Evolutionary conservation across 2,113 vertebrate genomes (phyloP).

Genomic region (Bos javanicus): DNA sequence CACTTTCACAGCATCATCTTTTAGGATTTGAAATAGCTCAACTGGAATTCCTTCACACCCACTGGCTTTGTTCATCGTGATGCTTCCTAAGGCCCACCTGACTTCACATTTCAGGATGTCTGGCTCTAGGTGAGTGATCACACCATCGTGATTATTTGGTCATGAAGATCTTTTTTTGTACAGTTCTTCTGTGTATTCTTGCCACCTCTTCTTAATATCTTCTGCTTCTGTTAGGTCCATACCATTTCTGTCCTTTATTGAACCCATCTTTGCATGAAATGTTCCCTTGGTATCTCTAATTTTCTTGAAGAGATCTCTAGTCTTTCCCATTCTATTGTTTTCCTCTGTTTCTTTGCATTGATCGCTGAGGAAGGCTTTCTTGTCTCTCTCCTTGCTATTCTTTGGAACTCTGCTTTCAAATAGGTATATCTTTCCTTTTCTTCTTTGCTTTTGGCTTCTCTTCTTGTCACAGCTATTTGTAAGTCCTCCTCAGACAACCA

Average conservation of each 20-base stretch:
- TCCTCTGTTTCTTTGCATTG: neutral
- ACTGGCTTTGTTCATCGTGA: neutral
- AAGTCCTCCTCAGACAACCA: neutral
- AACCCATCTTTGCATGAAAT: neutral
- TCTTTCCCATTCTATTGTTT: neutral
- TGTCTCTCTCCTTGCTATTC: neutral
- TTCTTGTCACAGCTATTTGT: neutral
- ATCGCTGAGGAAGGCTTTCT: neutral
- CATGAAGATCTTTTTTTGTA: neutral
- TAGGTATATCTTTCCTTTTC: neutral
- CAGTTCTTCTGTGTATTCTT: neutral
- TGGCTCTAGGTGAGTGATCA: neutral
- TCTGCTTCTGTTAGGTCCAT: neutral
- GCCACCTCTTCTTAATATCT: neutral
- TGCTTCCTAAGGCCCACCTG: neutral
- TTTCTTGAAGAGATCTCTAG: neutral
- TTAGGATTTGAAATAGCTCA: neutral
- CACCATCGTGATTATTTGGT: neutral
- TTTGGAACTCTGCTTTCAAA: neutral
- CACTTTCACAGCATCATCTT: neutral
- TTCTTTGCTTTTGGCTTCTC: neutral
- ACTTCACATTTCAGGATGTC: neutral
- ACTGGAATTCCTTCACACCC: neutral
- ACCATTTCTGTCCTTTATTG: neutral
- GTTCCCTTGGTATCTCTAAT: neutral